Conservation (phyloP, 2,888 invertebrate species). For the Eupithecia tripunctaria region DNA sequence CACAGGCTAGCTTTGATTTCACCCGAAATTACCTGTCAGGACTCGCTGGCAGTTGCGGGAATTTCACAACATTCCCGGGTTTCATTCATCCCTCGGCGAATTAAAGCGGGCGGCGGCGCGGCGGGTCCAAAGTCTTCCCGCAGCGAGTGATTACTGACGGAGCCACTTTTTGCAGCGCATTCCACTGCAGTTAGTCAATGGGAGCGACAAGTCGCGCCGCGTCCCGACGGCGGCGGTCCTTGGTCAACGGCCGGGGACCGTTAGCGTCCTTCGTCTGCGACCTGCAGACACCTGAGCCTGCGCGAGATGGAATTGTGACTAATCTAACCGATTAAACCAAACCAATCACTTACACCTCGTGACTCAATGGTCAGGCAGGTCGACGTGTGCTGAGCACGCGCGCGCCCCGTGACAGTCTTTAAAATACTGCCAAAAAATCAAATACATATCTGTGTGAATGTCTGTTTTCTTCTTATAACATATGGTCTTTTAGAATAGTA, state of each 20-base stretch:
- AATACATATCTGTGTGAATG: neutral
- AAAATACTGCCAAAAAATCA: neutral
- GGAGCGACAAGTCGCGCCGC: conserved; percentile 35
- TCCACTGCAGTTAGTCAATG: conserved; percentile 50
- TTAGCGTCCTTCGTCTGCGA: conserved; percentile 7
- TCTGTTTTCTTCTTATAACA: too few relatives aligned
- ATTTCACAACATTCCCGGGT: neutral
- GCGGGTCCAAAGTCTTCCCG: conserved; percentile 24
- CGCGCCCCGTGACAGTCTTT: neutral
- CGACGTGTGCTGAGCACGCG: conserved; percentile 17
- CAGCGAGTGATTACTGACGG: neutral
- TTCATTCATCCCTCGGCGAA: neutral
- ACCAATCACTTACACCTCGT: conserved; percentile 15
- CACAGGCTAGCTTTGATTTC: neutral
- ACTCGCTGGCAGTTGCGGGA: neutral
- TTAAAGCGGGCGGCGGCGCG: neutral
- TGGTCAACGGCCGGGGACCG: conserved; percentile 34
- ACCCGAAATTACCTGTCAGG: neutral
- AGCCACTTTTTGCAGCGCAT: conserved; percentile 39
- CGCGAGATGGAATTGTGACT: conserved; percentile 27
- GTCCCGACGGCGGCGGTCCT: conserved; percentile 23
- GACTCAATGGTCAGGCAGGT: conserved; percentile 15
- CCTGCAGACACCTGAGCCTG: neutral
- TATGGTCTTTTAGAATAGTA: neutral
- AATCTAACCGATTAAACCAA: conserved; percentile 15